Evolutionary conservation across 2,797 vertebrate genomes (phyloP), one percentile per base, ranked within the genome.

Genomic region (Poeciliopsis infans): DNA sequence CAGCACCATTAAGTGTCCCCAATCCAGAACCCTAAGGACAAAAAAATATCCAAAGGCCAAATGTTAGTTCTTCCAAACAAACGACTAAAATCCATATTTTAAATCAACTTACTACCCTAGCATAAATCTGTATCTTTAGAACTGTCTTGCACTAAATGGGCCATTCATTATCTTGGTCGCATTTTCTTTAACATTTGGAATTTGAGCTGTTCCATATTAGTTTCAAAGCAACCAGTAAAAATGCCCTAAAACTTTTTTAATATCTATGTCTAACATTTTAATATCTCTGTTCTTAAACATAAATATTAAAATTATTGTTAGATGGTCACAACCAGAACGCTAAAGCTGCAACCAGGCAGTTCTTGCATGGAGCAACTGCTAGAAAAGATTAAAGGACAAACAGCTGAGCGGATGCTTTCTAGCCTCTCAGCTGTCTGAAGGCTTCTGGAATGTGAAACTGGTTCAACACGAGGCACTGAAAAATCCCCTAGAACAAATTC

Each of bases 1-100:
- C 97, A 80, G 95, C 87, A 72, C 96, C 96, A 79, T 96, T 96
- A 74, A 96, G 95, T 43, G 95, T 86, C 76, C 96, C 97, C 87
- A 97, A 86, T 70, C 92, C 94, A 83, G 96, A 94, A 88, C 96
- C 95, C 97, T 98, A 86, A 33, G 66, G 84, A 94, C 6, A 82
- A 83, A 71, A 70, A 25, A 71, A 71, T 8, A 31, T 71, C 43
- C 68, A 70, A 70, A 25, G 28, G 20, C 25, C 2, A 71, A 71
- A 46, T 28, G n/a, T 71, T 12, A 71, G 41, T 28, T 46, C 2
- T 28, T 31, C 23, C 68, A 28, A 71, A 43, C 7, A 28, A 46
- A 1, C 2, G 0, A 28, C 2, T 7, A 71, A 28, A 28, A 46
- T 28, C 13, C 5, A 46, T 70, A 45, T 45, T 45, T 70, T 7